A percentile compares a stretch with the other conserved stretches of the same genome.
These are phyloP conservation scores for Enteromius thamalakanensis DNA, from an alignment of 2,797 vertebrate genomes.

Conservation along the genomic window DNA sequence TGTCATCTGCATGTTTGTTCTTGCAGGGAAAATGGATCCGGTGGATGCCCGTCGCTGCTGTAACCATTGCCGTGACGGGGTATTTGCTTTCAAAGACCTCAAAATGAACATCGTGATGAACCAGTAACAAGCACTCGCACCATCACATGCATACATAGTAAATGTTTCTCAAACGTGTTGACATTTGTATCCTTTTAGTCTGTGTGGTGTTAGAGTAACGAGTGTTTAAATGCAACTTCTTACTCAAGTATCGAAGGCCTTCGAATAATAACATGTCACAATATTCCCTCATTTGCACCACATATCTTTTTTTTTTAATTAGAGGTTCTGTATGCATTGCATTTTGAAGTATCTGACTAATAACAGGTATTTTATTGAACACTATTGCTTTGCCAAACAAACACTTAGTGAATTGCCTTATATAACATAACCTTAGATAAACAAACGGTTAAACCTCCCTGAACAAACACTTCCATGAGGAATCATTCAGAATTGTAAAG, in stretches of 20 bases:
- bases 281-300: constrained; percentile 12
- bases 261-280: constrained; percentile 41
- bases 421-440: constrained; percentile 24
- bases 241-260: constrained; percentile 37
- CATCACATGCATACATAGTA: constrained; percentile 33
- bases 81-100: constrained; percentile 92
- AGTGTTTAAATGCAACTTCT: constrained; percentile 30
- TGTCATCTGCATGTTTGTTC: constrained; percentile 76
- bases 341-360: constrained; percentile 27
- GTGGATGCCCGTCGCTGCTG: constrained; percentile 93
- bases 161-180: constrained; percentile 25
- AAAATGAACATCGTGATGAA: constrained; percentile 74
- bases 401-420: constrained; percentile 52
- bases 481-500: constrained; percentile 23
- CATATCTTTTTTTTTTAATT: background rate
- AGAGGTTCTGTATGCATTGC: constrained; percentile 9
- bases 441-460: constrained; percentile 24
- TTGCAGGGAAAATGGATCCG: constrained; percentile 93
- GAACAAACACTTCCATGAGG: background rate
- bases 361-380: constrained; percentile 32
- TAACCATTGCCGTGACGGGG: constrained; percentile 91
- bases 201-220: constrained; percentile 39
- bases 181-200: constrained; percentile 36
- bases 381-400: constrained; percentile 49
- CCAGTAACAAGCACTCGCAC: constrained; percentile 41